Evolutionary conservation across 2,113 vertebrate species (phyloP).

Genomic region (Asarcornis scutulata): DNA sequence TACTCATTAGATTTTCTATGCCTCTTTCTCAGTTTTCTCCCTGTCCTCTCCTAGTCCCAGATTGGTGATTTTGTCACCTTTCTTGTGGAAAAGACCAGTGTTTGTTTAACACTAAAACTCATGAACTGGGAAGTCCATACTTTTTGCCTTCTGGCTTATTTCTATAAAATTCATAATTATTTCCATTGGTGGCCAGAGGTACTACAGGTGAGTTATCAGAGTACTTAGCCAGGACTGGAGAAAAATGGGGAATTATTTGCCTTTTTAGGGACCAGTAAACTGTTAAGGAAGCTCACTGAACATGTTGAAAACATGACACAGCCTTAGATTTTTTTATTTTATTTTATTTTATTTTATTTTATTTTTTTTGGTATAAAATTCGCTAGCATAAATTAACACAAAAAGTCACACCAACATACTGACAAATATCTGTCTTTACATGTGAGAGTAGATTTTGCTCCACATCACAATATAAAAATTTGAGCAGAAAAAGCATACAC

Average conservation of each 20-base stretch:
- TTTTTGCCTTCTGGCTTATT: neutral
- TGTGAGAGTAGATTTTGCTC: neutral
- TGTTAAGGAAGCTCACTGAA: neutral
- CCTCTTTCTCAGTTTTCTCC: neutral
- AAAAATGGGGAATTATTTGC: neutral
- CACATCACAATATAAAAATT: neutral
- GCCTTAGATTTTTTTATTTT: neutral
- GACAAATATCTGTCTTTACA: neutral
- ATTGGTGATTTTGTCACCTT: neutral
- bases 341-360: no score
- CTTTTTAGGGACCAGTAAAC: neutral
- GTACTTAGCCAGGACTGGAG: neutral
- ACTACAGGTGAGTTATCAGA: neutral
- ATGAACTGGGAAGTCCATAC: rapidly evolving
- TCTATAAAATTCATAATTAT: neutral
- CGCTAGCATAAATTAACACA: rapidly evolving
- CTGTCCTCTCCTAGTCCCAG: neutral
- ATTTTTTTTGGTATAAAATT: neutral
- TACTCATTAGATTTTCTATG: neutral
- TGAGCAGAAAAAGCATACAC: neutral
- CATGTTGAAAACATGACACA: neutral
- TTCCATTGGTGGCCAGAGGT: neutral
- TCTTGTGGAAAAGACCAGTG: neutral
- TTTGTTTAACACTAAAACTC: neutral
- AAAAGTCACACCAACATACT: rapidly evolving